Base-by-base conservation (phyloP, 1,140 invertebrate species). In the Pogonomyrmex californicus region DNA sequence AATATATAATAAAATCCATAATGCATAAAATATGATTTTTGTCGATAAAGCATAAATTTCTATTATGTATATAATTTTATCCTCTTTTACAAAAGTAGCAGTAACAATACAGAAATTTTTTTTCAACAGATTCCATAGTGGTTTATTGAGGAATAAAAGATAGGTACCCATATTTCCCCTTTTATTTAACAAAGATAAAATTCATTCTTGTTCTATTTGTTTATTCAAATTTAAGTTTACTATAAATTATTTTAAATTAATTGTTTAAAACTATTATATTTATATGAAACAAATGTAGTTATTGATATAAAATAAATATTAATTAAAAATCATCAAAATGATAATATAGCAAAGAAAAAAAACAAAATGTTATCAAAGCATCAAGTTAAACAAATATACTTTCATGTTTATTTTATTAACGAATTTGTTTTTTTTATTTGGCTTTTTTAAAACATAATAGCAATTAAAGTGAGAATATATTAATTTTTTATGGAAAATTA, bases 11-110 rank as follows among this genome's bases (percentile, higher is more conserved):
- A 47, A 73, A 68, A 60, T 62, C 5, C 2, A 17, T 9, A 9
- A 9, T 83, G 51, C 17, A 44, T 47, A n/a, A 71, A 10, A 62
- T 82, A 10, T 23, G 33, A 33, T 56, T 81, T 58, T 47, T 81
- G n/a, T 14, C 6, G 12, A 14, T 41, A 33, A 76, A 44, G n/a
- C 36, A 30, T 9, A 54, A 5, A 44, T 73, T 73, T 47, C 12
- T 73, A 71, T 83, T 2, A 63, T 73, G 12, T 60, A 33, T 30
- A 17, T 38, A 51, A 41, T 76, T 44, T 66, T 3, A 63, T 82
- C 85, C 82, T 71, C 58, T 90, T 91, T 90, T 82, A 91, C 88
- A 83, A 87, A 89, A 91, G 51, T 85, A 47, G 56, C 6, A 73
- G 33, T 36, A 17, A 14, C 49, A 89, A 38, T 0, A 14, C 4